Conservation (phyloP, 2,113 vertebrate species). For the Podilymbus podiceps region DNA sequence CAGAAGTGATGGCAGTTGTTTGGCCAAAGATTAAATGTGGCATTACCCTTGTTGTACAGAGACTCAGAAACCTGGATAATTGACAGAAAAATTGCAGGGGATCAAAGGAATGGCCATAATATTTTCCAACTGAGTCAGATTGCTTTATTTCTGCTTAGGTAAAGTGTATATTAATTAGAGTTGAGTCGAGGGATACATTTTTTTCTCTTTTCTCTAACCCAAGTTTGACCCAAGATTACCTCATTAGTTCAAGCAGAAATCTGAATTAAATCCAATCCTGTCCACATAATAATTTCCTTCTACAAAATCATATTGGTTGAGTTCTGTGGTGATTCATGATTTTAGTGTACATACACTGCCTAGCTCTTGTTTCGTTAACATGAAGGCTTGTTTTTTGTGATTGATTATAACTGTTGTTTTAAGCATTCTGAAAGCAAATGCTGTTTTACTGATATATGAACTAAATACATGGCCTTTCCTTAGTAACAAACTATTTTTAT, state of each 20-base stretch:
- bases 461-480: not conserved
- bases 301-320: not conserved
- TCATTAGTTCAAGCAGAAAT: not conserved
- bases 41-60: not conserved
- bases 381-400: not conserved
- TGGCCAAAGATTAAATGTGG: not conserved
- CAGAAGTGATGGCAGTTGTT: not conserved
- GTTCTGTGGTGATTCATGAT: not conserved
- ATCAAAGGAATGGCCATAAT: not conserved
- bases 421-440: not conserved
- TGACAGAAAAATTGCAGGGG: not conserved
- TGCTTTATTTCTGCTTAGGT: not conserved
- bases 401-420: not conserved
- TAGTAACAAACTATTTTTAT: not conserved
- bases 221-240: not conserved
- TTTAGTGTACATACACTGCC: not conserved
- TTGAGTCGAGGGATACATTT: not conserved
- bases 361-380: not conserved
- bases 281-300: not conserved
- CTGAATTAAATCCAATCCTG: not conserved
- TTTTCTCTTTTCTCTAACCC: not conserved
- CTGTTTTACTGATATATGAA: not conserved
- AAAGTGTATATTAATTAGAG: not conserved
- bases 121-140: not conserved
- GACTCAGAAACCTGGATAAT: not conserved